A percentile compares a stretch with the other conserved stretches of the same genome.
Evolutionary conservation across 1,140 invertebrate species (phyloP).

Genomic region (Bombus confusus): DNA sequence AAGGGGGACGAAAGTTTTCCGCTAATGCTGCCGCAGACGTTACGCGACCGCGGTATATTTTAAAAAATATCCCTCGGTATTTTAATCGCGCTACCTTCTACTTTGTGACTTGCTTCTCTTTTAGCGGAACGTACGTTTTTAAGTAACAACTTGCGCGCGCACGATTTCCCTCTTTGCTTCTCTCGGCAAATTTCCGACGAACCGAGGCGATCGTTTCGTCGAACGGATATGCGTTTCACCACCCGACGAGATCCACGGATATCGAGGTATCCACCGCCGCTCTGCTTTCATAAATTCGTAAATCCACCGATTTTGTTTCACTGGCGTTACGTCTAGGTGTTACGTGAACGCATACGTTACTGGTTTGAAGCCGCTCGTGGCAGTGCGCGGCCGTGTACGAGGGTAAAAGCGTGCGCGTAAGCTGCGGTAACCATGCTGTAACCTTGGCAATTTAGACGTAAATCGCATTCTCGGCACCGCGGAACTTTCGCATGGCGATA

Average conservation of each 20-base stretch:
- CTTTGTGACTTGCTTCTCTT: background rate
- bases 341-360: constrained; percentile 19
- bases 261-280: background rate
- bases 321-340: constrained; percentile 18
- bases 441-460: constrained; percentile 69
- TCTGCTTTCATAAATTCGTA: constrained; percentile 23
- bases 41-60: constrained; percentile 15
- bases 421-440: constrained; percentile 58
- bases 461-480: constrained; percentile 67
- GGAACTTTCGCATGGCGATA: constrained; percentile 65
- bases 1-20: constrained; percentile 70
- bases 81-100: constrained; percentile 45
- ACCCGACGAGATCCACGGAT: background rate
- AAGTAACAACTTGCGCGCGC: background rate
- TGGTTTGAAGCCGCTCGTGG: too few species aligned
- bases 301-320: constrained; percentile 38
- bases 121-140: background rate
- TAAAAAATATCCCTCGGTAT: constrained; percentile 36
- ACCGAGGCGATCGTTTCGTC: background rate
- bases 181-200: background rate
- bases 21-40: constrained; percentile 66
- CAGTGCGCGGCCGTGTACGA: background rate
- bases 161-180: background rate
- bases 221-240: background rate
- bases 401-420: constrained; percentile 47